Percentiles rank a stretch among this genome's conserved stretches.
Conservation (phyloP, 2,797 vertebrate genomes). For the Falco cherrug region DNA sequence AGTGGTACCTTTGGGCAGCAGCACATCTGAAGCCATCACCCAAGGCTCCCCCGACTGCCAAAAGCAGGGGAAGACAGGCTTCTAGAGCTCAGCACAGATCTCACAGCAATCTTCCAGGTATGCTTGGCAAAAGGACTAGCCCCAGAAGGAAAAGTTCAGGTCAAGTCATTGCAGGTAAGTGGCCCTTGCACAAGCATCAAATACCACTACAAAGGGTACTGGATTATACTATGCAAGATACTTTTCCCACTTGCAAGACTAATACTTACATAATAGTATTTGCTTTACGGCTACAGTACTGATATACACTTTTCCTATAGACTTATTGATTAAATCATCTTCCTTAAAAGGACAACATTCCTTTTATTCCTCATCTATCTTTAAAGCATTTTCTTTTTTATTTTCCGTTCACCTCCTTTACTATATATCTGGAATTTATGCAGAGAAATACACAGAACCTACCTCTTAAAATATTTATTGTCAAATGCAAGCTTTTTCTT, state of each 20-base stretch:
- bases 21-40: background rate
- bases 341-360: background rate
- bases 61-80: background rate
- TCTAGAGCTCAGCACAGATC: background rate
- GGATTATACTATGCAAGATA: background rate
- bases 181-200: background rate
- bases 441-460: background rate
- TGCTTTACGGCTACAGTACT: background rate
- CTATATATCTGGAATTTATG: background rate
- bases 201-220: rapidly evolving
- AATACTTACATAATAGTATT: background rate
- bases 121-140: background rate
- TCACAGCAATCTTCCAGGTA: background rate
- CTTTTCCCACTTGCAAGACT: background rate
- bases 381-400: background rate
- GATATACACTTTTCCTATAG: background rate
- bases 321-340: background rate
- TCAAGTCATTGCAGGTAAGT: background rate
- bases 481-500: background rate
- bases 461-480: background rate
- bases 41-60: too few relatives aligned
- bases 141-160: background rate
- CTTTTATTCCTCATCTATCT: background rate
- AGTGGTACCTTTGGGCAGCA: background rate
- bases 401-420: background rate